Evolutionary conservation across 2,797 vertebrate genomes (phyloP).

Genomic region (Enteromius anoplus): DNA sequence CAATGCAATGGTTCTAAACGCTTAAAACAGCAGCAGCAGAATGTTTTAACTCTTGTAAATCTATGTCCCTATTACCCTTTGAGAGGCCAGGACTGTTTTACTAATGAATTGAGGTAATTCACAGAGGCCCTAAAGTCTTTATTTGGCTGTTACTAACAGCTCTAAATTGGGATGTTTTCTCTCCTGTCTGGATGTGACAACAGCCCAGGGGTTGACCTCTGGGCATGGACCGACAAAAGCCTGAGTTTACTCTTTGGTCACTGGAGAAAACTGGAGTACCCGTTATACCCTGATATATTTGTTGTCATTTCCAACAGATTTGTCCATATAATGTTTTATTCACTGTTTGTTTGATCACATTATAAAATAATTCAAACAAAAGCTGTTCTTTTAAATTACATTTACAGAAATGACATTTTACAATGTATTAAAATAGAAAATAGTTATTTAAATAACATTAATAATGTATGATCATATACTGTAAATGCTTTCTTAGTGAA

Average conservation of each 20-base stretch:
- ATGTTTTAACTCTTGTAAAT: slow-evolving; percentile 59
- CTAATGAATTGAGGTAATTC: slow-evolving; percentile 75
- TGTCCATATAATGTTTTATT: not conserved
- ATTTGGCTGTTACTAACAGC: slow-evolving; percentile 66
- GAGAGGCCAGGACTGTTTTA: slow-evolving; percentile 66
- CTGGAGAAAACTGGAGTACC: not conserved
- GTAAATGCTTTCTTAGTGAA: not conserved
- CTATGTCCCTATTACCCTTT: slow-evolving; percentile 59
- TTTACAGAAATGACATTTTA: not conserved
- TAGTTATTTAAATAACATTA: not conserved
- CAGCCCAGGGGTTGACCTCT: slow-evolving; percentile 55
- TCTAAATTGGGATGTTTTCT: slow-evolving; percentile 76
- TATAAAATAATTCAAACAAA: not conserved
- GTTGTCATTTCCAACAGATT: not conserved
- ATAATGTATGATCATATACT: not conserved
- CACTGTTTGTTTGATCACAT: not conserved
- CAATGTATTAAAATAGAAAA: not conserved
- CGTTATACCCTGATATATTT: not conserved
- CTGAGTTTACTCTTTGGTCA: slow-evolving; percentile 25
- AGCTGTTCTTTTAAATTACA: too few relatives aligned
- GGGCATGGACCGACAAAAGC: slow-evolving; percentile 33
- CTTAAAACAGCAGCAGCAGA: slow-evolving; percentile 54
- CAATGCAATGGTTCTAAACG: slow-evolving; percentile 40
- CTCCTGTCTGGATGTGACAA: slow-evolving; percentile 69
- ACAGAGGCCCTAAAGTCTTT: slow-evolving; percentile 68